Evolutionary conservation across 2,113 vertebrate species (phyloP), one percentile per base, ranked within the genome.

Genomic region (Bombycilla garrulus): DNA sequence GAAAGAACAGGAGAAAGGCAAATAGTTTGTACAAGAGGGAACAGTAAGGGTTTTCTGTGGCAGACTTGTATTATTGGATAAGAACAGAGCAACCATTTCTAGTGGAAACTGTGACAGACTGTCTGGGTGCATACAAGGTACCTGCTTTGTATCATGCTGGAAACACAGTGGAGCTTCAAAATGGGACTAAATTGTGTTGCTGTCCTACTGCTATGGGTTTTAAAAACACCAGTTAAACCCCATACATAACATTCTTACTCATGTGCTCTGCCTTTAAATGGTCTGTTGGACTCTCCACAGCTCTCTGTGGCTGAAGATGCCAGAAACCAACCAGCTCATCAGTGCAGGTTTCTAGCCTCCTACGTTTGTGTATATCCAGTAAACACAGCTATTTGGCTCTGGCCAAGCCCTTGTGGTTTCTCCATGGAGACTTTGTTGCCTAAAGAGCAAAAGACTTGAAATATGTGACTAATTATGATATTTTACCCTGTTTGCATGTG

Each of bases 351-450:
- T 95, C 94, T 86, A 83, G 56, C 79, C 88, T 93, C 80, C 92
- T 87, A 64, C 33, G 0, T 83, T 71, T 86, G n/a, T 71, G 38
- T 47, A 26, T 73, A 45, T 64, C 71, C 79, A 67, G 64, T 88
- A 96, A 97, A 92, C 89, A 92, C 22, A 78, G 53, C 71, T 95
- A 82, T 87, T 73, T 94, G 91, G 66, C 86, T 85, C 91, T 89
- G 66, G 40, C 77, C 4, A 4, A 92, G 85, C 67, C 48, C 57
- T 90, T 90, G 80, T 84, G 86, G 93, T 93, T 94, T 96, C 80
- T 90, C 44, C 81, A 86, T 11, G 33, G 60, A 89, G 86, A 72
- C 77, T 93, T 83, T 88, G 47, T 88, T 96, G 85, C 93, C 83
- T 95, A 8, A 93, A 95, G 93, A 93, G 85, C 24, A 92, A 45